Evolutionary conservation across 2,113 vertebrate genomes (phyloP).

Genomic region (Apodemus sylvaticus): DNA sequence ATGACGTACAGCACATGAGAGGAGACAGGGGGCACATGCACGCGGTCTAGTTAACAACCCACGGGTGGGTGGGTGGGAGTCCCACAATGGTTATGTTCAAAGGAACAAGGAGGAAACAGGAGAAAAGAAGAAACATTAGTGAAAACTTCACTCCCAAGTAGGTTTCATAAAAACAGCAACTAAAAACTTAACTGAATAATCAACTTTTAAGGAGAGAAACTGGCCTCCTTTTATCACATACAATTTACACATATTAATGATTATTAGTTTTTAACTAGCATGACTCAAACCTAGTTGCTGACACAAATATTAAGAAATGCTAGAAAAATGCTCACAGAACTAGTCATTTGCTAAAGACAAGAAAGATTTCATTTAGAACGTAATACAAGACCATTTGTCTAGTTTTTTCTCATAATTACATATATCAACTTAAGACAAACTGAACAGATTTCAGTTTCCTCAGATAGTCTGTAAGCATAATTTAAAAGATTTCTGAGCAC

Average conservation of each 20-base stretch:
- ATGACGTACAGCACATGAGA: conserved; percentile 86
- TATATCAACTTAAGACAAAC: background rate
- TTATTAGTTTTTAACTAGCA: conserved; percentile 60
- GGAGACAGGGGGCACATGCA: conserved; percentile 88
- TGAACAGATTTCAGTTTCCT: background rate
- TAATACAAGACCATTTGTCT: conserved; percentile 31
- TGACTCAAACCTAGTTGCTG: conserved; percentile 71
- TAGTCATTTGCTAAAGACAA: conserved; percentile 61
- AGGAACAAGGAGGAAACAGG: conserved; percentile 76
- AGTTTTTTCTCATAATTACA: background rate
- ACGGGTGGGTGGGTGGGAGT: conserved; percentile 69
- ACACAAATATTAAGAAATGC: conserved; percentile 73
- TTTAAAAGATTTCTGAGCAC: background rate
- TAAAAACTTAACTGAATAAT: conserved; percentile 44
- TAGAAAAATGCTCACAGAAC: conserved; percentile 73
- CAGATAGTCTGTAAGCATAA: background rate
- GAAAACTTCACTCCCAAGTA: conserved; percentile 77
- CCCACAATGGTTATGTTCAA: conserved; percentile 77
- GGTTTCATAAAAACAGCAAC: conserved; percentile 48
- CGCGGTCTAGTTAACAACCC: conserved; percentile 83
- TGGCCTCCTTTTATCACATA: conserved; percentile 68
- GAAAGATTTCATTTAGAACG: conserved; percentile 73
- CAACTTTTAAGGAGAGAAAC: conserved; percentile 65
- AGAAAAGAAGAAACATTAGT: conserved; percentile 88
- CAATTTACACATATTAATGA: conserved; percentile 43